Percentiles rank a stretch among this genome's conserved stretches.
These are phyloP conservation scores for Chaetura pelagica DNA, from an alignment of 2,113 vertebrate genomes.

Conservation along the genomic window DNA sequence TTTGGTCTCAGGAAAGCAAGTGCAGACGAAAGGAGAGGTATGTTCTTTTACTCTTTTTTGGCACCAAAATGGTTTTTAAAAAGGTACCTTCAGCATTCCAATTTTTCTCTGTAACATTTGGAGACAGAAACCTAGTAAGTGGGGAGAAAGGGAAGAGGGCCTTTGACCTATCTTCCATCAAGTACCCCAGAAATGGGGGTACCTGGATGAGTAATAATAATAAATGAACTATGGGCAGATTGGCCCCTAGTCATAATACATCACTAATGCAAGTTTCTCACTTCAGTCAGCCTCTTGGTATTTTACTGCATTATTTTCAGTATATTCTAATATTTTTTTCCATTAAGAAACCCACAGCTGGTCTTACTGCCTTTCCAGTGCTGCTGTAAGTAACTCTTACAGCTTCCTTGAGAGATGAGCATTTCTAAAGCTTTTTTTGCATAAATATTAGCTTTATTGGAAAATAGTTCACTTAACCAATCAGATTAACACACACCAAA, in stretches of 20 bases:
- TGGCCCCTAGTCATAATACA: neutral
- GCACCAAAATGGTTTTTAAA: neutral
- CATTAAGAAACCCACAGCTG: neutral
- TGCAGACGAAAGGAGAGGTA: neutral
- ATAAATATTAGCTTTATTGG: slow-evolving; percentile 72
- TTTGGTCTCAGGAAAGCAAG: too few species aligned
- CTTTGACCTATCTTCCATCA: neutral
- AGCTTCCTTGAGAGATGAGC: slow-evolving; percentile 52
- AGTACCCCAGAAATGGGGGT: neutral
- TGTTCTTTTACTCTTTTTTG: neutral
- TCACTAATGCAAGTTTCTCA: neutral
- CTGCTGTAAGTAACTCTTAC: neutral
- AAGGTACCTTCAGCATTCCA: neutral
- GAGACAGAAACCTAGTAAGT: neutral
- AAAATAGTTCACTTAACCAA: slow-evolving; percentile 68
- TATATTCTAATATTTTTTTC: neutral
- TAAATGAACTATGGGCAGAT: too few species aligned
- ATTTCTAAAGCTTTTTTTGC: slow-evolving; percentile 57
- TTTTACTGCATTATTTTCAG: neutral
- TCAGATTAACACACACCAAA: slow-evolving; percentile 63
- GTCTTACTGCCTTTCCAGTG: neutral
- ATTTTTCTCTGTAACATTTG: fast-evolving
- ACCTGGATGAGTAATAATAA: neutral
- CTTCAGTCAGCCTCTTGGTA: neutral
- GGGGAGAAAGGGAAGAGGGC: neutral